These are phyloP conservation scores for Drosophila sulfurigaster DNA, from an alignment of 1,140 invertebrate genomes.

Conservation along the genomic window DNA sequence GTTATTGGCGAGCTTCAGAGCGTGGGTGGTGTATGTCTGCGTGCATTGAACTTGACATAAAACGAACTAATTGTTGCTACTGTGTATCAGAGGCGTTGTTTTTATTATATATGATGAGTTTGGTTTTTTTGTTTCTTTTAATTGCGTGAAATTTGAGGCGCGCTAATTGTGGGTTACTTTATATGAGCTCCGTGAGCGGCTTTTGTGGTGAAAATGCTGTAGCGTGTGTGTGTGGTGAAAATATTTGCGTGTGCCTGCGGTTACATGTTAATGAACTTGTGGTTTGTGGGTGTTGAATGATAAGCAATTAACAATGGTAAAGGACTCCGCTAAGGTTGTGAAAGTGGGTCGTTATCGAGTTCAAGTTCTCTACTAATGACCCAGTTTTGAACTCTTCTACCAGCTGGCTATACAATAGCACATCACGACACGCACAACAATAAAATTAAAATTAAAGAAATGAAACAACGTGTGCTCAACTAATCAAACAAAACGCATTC, in stretches of 20 bases:
- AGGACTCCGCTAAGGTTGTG: conserved; percentile 21
- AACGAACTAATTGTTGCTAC: conserved; percentile 67
- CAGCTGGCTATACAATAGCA: conserved; percentile 1
- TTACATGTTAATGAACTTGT: conserved; percentile 50
- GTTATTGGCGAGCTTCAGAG: conserved; percentile 47
- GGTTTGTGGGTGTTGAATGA: conserved; percentile 22
- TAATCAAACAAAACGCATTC: conserved; percentile 32
- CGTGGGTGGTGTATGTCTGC: conserved; percentile 52
- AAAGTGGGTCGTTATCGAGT: conserved; percentile 35
- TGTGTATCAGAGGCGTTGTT: conserved; percentile 18
- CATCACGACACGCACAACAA: conserved; percentile 11
- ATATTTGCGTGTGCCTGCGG: conserved; percentile 12
- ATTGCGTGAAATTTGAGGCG: conserved; percentile 74
- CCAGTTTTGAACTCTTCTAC: background rate
- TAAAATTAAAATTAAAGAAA: conserved; percentile 23
- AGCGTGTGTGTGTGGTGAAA: conserved; percentile 41
- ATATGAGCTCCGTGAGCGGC: conserved; percentile 14
- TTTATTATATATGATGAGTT: conserved; percentile 14
- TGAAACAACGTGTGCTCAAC: conserved; percentile 18
- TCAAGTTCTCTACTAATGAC: background rate
- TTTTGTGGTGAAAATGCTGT: conserved; percentile 26
- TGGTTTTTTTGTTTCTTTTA: conserved; percentile 46
- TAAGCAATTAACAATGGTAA: conserved; percentile 6
- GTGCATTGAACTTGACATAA: conserved; percentile 81
- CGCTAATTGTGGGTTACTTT: conserved; percentile 76